These are phyloP conservation scores for Cyrtorhinus lividipennis DNA, from an alignment of 1,140 invertebrate genomes.

Conservation along the genomic window DNA sequence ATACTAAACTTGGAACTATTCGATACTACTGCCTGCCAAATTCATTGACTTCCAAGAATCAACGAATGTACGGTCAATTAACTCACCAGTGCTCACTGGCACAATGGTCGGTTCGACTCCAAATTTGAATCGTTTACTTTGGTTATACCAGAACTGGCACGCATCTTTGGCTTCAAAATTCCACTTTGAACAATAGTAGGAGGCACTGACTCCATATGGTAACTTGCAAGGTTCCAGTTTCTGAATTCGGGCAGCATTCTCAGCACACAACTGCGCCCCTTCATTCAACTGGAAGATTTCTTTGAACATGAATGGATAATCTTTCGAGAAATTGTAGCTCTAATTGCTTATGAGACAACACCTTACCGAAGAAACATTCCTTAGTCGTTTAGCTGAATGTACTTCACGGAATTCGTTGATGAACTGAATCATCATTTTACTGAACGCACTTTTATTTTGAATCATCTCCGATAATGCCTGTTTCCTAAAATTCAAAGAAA, in stretches of 20 bases:
- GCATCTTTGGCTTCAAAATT: background rate
- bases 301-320: no score
- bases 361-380: background rate
- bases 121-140: background rate
- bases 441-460: no score
- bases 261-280: background rate
- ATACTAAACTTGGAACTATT: no score
- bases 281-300: background rate
- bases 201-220: background rate
- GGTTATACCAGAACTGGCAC: background rate
- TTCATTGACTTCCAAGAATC: no score
- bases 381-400: background rate
- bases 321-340: no score
- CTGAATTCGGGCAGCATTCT: background rate
- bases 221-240: background rate
- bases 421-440: background rate
- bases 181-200: background rate
- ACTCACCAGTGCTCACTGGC: background rate
- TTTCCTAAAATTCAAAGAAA: background rate
- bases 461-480: background rate
- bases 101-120: background rate
- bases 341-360: background rate
- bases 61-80: no score
- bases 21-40: no score
- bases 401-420: background rate